phyloP scores from a whole-genome alignment of 2,797 vertebrate species.

The Emys orbicularis region DNA sequence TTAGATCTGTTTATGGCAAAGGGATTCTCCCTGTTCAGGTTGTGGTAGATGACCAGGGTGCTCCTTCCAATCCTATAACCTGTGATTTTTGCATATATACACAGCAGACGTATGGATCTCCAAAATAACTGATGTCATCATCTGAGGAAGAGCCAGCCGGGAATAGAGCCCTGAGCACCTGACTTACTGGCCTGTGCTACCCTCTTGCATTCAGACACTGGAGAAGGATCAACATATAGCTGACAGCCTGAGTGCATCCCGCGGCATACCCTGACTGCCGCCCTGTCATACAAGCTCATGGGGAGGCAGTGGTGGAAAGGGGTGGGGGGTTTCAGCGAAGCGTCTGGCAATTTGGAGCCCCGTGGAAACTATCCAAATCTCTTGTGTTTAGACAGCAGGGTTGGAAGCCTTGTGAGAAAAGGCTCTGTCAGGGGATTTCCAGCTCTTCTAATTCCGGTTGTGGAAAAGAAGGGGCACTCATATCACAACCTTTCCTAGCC shows the following conservation, averaged over 20 bases:
- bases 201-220: not conserved
- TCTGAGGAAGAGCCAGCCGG: not conserved
- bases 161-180: not conserved
- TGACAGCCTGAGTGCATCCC: no score
- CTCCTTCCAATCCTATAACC: not conserved
- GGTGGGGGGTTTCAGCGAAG: not conserved
- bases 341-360: not conserved
- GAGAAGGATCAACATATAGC: fast-evolving
- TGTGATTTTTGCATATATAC: fast-evolving
- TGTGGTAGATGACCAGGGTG: not conserved
- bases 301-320: not conserved
- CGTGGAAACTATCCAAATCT: not conserved
- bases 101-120: not conserved
- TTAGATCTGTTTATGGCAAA: not conserved
- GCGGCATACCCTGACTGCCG: no score
- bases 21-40: not conserved
- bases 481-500: not conserved
- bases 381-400: not conserved
- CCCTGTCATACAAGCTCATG: not conserved
- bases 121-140: fast-evolving
- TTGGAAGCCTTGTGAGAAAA: not conserved
- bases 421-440: not conserved
- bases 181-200: fast-evolving
- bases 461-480: not conserved
- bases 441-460: not conserved